Evolutionary conservation across 2,113 vertebrate genomes (phyloP).

Genomic region (Castor canadensis): DNA sequence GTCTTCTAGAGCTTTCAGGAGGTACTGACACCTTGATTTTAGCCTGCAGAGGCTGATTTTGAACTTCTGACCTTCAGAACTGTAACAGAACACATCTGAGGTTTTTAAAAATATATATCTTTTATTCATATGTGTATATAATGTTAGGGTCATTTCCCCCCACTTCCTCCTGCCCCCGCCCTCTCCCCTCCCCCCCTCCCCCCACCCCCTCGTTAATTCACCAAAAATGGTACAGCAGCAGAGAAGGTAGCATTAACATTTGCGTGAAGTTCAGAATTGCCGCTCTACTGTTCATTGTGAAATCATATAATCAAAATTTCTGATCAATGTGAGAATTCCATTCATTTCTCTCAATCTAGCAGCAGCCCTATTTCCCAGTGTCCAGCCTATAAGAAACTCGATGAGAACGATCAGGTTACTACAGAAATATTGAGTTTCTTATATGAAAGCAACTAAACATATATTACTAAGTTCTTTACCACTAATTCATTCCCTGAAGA

Average conservation of each 20-base stretch:
- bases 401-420: background rate
- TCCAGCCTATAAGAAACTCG: background rate
- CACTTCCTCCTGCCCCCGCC: no score
- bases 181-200: no score
- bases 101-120: no score
- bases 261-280: background rate
- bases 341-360: background rate
- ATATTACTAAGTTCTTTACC: background rate
- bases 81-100: background rate
- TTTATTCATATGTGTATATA: no score
- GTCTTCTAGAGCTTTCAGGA: background rate
- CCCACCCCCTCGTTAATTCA: no score
- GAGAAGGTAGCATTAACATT: background rate
- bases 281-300: background rate
- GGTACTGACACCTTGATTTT: background rate
- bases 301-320: background rate
- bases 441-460: background rate
- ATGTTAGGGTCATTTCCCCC: no score
- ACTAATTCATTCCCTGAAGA: background rate
- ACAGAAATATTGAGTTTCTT: background rate
- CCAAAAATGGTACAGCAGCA: background rate
- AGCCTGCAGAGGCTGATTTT: background rate
- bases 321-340: background rate
- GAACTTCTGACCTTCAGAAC: background rate
- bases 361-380: accelerated